Evolutionary conservation across 2,113 vertebrate species (phyloP), one percentile per base, ranked within the genome.

Genomic region (Amazona vittata): DNA sequence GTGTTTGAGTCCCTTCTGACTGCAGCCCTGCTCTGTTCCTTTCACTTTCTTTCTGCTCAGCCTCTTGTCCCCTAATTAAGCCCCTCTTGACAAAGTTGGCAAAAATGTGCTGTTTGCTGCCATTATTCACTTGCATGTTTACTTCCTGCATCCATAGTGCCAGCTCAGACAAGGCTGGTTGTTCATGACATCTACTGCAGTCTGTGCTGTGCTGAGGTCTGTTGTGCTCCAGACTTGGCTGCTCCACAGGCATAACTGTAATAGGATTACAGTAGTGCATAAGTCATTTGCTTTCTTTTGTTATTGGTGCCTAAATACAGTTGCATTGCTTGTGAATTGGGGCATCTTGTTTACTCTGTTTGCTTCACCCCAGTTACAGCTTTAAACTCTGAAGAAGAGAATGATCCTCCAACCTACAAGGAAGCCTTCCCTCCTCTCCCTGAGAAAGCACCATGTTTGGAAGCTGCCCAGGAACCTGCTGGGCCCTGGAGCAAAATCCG

Each of bases 361-460:
- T 92, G 33, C 55, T 90, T 95, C 44, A 86, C 44, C 73, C 60
- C 90, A 98, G 98, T 98, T 98, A 99, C 98, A 94, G 95, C 98
- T 96, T 97, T 98, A 95, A 98, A 98, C 97, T 98, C 98, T 44
- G 99, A 98, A 98, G 99, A 99, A 95, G 99, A 99, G 94, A 99
- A 99, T 10, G 98, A 98, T 95, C 99, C 99, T 96, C 99, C 99
- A 86, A 99, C 99, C 92, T 99, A 99, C 97, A 99, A 99, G 98
- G 99, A 99, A 96, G 99, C 99, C 97, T 99, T 99, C 97, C 99
- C 99, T 86, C 99, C 99, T 78, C 99, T 99, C 96, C 99, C 99
- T 15, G 99, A 99, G 98, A 99, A 99, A 98, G 97, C 98, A 24
- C 97, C 98, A 64, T 98, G 98, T 95, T 95, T 98, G 96, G 99